Percentiles rank a stretch among this genome's conserved stretches.
phyloP scores from a whole-genome alignment of 2,888 invertebrate species.

The Agonopterix subpropinquella region DNA sequence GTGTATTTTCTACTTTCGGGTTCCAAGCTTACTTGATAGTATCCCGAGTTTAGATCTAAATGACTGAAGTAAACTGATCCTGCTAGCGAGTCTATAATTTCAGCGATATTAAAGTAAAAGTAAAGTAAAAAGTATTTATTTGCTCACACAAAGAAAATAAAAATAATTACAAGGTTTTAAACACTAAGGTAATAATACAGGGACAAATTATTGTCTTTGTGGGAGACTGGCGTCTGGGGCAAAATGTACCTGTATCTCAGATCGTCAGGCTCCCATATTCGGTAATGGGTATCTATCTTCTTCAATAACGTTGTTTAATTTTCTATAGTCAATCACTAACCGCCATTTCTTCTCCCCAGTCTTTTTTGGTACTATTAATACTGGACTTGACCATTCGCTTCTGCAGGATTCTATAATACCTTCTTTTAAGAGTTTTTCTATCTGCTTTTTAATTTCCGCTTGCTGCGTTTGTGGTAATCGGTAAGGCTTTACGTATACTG shows the following conservation, averaged over 20 bases:
- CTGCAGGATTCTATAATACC: conserved; percentile 1
- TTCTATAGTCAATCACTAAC: neutral
- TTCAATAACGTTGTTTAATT: neutral
- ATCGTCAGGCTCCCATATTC: no score
- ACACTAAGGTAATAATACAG: no score
- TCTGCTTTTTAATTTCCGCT: conserved; percentile 1
- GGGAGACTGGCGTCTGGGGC: no score
- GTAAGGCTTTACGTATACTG: neutral
- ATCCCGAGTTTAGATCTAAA: conserved; percentile 4
- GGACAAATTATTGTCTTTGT: no score
- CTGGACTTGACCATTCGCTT: conserved; percentile 5
- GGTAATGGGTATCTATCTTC: neutral
- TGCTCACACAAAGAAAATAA: no score
- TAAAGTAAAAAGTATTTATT: no score
- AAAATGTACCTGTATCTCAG: no score
- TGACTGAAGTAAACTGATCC: conserved; percentile 3
- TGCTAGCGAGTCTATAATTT: conserved; percentile 2
- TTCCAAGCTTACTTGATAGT: conserved; percentile 2
- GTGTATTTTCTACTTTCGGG: conserved; percentile 3
- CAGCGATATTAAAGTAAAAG: no score
- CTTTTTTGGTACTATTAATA: conserved; percentile 6
- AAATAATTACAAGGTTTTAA: no score
- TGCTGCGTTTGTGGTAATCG: neutral
- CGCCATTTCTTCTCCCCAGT: neutral
- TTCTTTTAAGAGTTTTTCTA: neutral